Evolutionary conservation across 2,113 vertebrate species (phyloP), one percentile per base, ranked within the genome.

Genomic region (Halcyon malimbica): DNA sequence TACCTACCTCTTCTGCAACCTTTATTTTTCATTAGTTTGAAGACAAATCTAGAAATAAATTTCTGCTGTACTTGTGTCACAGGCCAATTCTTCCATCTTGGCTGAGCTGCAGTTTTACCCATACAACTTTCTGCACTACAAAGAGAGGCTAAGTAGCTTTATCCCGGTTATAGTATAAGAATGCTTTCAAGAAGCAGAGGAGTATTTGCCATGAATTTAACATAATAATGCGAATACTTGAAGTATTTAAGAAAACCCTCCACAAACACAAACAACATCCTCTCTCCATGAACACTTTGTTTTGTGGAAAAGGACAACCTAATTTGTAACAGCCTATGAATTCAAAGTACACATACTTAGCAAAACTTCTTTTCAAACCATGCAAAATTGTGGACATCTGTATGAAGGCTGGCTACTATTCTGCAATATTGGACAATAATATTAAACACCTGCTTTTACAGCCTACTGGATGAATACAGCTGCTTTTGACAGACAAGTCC

Each of bases 371-470:
- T 89, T 60, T 62, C 48, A 79, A 94, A 65, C 8, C 53, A 89
- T 2, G 5, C n/a, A 35, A 44, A 62, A 35, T 57, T 37, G 28
- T 0, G 4, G 33, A 53, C 57, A 74, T 71, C 46, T 82, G 35
- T 74, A 31, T 57, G 37, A n/a, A 82, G 44, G 24, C 31, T 65
- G 60, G 50, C 19, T 93, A 16, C 46, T 65, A 19, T 41, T 87
- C 60, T 84, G 24, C 80, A 62, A 7, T 23, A 89, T n/a, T 46
- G 53, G 53, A 65, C 56, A 78, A 62, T 90, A 93, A 94, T 75
- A 87, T 65, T 87, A 87, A 95, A 87, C 81, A 84, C 53, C 57
- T 92, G 83, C 14, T 92, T 92, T 84, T 76, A 60, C 83, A 93
- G 77, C 37, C 62, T 92, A 46, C 65, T 91, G 81, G 65, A 94